phyloP scores from a whole-genome alignment of 2,888 invertebrate species.

The Parnassius smintheus region DNA sequence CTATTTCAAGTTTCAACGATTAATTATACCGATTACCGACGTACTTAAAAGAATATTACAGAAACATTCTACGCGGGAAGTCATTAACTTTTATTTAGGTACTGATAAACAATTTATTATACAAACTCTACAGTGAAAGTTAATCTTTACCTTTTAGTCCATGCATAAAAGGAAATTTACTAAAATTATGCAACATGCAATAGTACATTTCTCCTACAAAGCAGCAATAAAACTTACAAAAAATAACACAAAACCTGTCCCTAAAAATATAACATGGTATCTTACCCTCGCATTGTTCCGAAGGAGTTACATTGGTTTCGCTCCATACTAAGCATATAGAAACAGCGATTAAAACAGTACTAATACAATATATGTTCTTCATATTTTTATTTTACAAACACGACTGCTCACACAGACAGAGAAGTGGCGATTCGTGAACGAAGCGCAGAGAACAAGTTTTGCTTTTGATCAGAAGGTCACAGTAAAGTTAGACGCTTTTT shows the following conservation, averaged over 20 bases:
- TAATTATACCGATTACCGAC: no score
- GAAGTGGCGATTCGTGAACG: neutral
- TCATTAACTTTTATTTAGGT: no score
- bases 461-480: conserved; percentile 17
- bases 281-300: conserved; percentile 48
- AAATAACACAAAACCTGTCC: no score
- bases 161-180: no score
- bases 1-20: no score
- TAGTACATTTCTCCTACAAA: no score
- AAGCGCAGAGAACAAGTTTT: conserved; percentile 19
- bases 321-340: conserved; percentile 30
- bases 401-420: conserved; percentile 22
- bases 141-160: no score
- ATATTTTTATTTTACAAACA: conserved; percentile 31
- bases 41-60: no score
- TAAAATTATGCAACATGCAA: no score
- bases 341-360: conserved; percentile 23
- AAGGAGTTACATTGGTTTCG: conserved; percentile 35
- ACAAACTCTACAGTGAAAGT: no score
- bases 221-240: neutral
- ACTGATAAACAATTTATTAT: no score
- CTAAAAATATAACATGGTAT: neutral
- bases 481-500: neutral
- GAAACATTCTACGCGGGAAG: no score
- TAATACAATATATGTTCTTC: conserved; percentile 32